phyloP scores from a whole-genome alignment of 2,888 invertebrate species.

The Horisme vitalbata region DNA sequence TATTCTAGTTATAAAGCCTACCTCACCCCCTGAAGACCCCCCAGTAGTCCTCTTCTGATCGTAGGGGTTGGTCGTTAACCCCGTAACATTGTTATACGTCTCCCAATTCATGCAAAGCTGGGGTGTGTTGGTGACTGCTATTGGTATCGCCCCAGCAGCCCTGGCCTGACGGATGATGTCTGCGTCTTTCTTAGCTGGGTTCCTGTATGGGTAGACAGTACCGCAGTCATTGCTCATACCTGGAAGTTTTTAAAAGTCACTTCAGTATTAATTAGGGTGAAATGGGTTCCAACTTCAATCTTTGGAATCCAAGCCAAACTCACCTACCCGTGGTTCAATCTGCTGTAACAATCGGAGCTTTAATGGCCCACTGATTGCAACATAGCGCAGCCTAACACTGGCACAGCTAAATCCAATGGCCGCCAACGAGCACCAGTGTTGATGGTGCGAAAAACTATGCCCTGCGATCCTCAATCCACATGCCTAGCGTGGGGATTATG shows the following conservation, averaged over 20 bases:
- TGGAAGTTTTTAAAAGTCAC: slow-evolving; percentile 45
- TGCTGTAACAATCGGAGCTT: too few species aligned
- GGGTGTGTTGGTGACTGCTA: slow-evolving; percentile 94
- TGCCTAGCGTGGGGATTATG: too few species aligned
- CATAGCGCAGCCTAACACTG: too few species aligned
- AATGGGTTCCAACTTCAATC: too few species aligned
- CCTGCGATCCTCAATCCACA: too few species aligned
- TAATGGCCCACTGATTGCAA: too few species aligned
- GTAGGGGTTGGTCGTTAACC: slow-evolving; percentile 94
- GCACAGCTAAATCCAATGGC: too few species aligned
- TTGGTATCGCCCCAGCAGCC: slow-evolving; percentile 91
- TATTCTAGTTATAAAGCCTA: slow-evolving; percentile 43
- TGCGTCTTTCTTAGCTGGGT: slow-evolving; percentile 88
- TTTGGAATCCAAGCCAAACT: too few species aligned
- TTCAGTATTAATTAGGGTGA: too few species aligned
- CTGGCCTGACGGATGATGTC: slow-evolving; percentile 86
- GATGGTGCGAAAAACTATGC: too few species aligned
- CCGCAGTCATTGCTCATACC: slow-evolving; percentile 91
- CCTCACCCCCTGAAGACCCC: slow-evolving; percentile 96
- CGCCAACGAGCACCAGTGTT: too few species aligned
- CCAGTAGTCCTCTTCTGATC: slow-evolving; percentile 91
- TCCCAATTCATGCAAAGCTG: slow-evolving; percentile 97
- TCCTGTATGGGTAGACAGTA: slow-evolving; percentile 79
- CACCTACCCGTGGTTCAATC: too few species aligned
- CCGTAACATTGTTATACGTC: slow-evolving; percentile 93